These are phyloP conservation scores for Microcebus jonahi DNA, from an alignment of 2,113 vertebrate species.

Conservation along the genomic window DNA sequence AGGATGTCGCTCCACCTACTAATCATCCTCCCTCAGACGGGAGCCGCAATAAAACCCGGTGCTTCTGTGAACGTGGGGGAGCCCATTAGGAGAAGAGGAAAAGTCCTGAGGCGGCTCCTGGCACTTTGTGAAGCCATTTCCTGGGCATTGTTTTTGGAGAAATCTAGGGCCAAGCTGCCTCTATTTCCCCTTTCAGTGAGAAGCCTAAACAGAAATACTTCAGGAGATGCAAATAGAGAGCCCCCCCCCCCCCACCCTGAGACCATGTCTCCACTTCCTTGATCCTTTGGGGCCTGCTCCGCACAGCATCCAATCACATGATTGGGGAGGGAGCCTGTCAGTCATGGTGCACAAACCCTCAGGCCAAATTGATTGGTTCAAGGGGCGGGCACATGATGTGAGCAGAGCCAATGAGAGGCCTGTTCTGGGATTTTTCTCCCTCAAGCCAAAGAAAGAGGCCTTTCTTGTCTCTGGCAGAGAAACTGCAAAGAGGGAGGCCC, in stretches of 20 bases:
- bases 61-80: background rate
- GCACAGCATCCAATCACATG: accelerated
- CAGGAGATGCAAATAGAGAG: too few relatives aligned
- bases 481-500: background rate
- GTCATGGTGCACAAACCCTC: background rate
- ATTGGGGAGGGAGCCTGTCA: background rate
- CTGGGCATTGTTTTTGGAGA: background rate
- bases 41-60: background rate
- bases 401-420: background rate
- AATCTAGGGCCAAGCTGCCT: too few relatives aligned
- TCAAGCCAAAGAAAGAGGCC: background rate
- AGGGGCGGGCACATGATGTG: accelerated
- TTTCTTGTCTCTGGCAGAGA: too few relatives aligned
- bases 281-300: background rate
- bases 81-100: background rate
- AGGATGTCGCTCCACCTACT: background rate
- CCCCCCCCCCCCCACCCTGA: accelerated
- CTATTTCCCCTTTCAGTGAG: background rate
- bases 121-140: background rate
- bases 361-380: background rate
- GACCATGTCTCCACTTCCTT: background rate
- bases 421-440: background rate
- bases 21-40: background rate
- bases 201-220: background rate
- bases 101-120: background rate